These are phyloP conservation scores for Vidua macroura DNA, from an alignment of 2,113 vertebrate species.

Conservation along the genomic window DNA sequence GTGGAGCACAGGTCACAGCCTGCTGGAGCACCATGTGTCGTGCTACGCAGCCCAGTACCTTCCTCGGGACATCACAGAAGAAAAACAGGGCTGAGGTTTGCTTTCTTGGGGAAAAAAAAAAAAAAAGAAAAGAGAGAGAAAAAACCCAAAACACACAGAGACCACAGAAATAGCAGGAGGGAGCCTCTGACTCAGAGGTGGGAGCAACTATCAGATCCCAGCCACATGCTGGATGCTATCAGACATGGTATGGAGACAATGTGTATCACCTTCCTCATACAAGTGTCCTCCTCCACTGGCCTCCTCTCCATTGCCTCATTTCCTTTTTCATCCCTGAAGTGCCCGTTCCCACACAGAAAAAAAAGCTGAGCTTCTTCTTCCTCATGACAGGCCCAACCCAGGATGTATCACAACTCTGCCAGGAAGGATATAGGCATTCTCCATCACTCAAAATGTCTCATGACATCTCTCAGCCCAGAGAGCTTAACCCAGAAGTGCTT, in stretches of 20 bases:
- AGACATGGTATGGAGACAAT: background rate
- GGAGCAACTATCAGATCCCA: background rate
- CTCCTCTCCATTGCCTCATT: background rate
- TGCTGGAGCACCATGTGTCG: accelerated
- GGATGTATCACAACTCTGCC: background rate
- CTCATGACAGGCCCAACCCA: background rate
- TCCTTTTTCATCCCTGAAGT: background rate
- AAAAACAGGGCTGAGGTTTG: background rate
- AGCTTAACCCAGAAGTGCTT: background rate
- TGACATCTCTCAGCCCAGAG: background rate
- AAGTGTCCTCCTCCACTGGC: background rate
- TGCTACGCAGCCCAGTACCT: accelerated
- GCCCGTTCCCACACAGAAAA: background rate
- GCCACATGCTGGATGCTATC: background rate
- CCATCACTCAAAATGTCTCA: background rate
- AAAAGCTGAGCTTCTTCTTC: background rate
- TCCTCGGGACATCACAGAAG: background rate
- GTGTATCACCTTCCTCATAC: background rate
- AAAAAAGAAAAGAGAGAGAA: background rate
- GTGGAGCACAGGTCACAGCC: background rate
- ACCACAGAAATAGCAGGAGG: background rate
- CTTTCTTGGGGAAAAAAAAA: background rate
- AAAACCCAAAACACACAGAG: background rate
- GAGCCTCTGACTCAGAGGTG: background rate
- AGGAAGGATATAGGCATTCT: background rate